Base-by-base conservation (phyloP, 2,113 vertebrate species). In the Nanger granti region DNA sequence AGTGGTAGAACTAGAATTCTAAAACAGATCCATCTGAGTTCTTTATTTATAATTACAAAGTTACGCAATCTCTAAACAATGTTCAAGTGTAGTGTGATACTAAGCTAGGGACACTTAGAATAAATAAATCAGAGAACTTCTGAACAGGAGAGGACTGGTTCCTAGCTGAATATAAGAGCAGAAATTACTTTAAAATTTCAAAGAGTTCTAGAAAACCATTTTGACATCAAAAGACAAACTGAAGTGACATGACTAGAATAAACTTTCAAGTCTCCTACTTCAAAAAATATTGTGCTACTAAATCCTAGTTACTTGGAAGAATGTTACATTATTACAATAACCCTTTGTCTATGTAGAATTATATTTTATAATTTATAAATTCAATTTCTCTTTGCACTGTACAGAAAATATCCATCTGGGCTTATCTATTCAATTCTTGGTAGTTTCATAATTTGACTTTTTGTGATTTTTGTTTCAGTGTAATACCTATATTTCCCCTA, bases 121-220 rank as follows among this genome's bases (percentile, higher is more conserved):
- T 92, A 93, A 96, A 47, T 57, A 84, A 90, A 86, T 54, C 20
- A 93, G n/a, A 91, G 44, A 62, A 94, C 41, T 60, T 73, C 26
- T 86, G 37, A 97, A 88, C 3, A 89, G 55, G 69, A 90, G 91
- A 96, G 52, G 69, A 31, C 2, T 89, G 37, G 22, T 22, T 95
- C 37, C 12, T 49, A 88, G 73, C 4, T 87, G 34, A 83, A 89
- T 69, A 34, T 31, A 89, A 79, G 49, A 89, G 55, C 17, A 95
- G 11, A 96, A 52, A 57, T 26, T n/a, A 73, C 15, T 82, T 89
- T 2, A 96, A 94, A 96, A 89, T 66, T 85, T 73, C 31, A 57
- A 93, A 91, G 22, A 41, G 93, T 87, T 97, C 41, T 89, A 96
- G 84, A 87, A 91, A 95, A 96, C 17, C 55, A 95, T 80, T 90